Evolutionary conservation across 2,113 vertebrate genomes (phyloP).

Genomic region (Acrocephalus arundinaceus): DNA sequence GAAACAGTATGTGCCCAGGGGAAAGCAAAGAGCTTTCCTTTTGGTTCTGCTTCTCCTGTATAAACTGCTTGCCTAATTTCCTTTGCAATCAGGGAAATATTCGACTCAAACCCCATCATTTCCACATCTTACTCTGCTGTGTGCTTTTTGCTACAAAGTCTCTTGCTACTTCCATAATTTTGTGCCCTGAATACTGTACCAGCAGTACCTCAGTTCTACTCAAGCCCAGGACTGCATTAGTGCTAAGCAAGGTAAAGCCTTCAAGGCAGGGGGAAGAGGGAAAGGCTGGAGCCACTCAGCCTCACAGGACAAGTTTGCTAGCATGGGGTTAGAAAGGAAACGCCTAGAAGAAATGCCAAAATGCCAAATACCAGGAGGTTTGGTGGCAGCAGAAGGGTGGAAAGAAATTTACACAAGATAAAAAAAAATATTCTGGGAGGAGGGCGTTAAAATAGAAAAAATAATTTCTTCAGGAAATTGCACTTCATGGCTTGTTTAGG

Average conservation of each 20-base stretch:
- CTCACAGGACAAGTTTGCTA: too few relatives aligned
- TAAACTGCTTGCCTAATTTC: conserved; percentile 82
- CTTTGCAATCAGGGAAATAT: conserved; percentile 73
- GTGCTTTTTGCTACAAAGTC: neutral
- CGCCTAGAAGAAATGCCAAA: neutral
- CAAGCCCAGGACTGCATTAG: neutral
- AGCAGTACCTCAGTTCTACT: neutral
- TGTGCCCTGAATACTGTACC: neutral
- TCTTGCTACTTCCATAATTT: neutral
- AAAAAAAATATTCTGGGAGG: neutral
- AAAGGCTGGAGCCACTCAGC: neutral
- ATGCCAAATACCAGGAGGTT: neutral
- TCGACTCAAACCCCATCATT: conserved; percentile 55
- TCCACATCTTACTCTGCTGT: conserved; percentile 34
- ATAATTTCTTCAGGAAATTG: neutral
- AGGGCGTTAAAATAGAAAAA: neutral
- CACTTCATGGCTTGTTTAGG: neutral
- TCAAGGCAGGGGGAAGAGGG: neutral
- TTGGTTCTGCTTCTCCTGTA: conserved; percentile 81
- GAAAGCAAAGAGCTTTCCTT: conserved; percentile 72
- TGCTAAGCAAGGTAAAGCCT: neutral
- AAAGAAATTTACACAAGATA: neutral
- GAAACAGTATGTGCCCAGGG: neutral
- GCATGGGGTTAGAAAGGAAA: neutral
- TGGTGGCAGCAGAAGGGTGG: neutral